Evolutionary conservation across 1,140 invertebrate genomes (phyloP).

Genomic region (Drosophila albomicans): DNA sequence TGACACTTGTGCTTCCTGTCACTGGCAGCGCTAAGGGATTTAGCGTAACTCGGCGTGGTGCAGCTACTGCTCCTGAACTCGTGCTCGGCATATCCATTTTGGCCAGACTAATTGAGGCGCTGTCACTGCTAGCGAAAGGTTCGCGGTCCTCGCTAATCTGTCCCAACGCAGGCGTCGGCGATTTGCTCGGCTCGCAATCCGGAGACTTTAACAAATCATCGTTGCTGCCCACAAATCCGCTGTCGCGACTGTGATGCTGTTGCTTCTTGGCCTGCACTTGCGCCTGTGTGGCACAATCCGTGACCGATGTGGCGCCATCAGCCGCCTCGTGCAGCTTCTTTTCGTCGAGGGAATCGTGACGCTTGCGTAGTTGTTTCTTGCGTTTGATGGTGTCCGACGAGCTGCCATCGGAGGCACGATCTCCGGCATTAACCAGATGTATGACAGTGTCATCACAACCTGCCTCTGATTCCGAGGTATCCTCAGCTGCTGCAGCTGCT

Average conservation of each 20-base stretch:
- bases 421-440: conserved; percentile 84
- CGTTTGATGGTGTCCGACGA: conserved; percentile 92
- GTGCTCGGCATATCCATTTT: conserved; percentile 68
- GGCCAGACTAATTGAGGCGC: conserved; percentile 56
- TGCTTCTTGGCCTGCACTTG: conserved; percentile 77
- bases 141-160: conserved; percentile 84
- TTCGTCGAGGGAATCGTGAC: conserved; percentile 86
- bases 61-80: conserved; percentile 27
- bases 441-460: conserved; percentile 89
- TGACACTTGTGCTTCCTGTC: conserved; percentile 82
- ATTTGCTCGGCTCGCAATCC: conserved; percentile 85
- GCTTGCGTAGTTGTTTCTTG: conserved; percentile 90
- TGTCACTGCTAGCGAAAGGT: conserved; percentile 26
- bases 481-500: conserved; percentile 84
- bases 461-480: conserved; percentile 91
- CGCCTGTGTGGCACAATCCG: conserved; percentile 66
- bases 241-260: conserved; percentile 90
- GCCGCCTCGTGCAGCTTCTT: conserved; percentile 86
- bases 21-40: background rate
- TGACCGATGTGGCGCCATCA: conserved; percentile 44
- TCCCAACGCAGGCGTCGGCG: conserved; percentile 65
- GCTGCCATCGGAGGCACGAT: conserved; percentile 89
- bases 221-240: conserved; percentile 94
- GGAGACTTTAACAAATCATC: conserved; percentile 91
- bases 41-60: background rate